These are phyloP conservation scores for Teinopalpus imperialis DNA, from an alignment of 2,888 invertebrate genomes.

Conservation along the genomic window DNA sequence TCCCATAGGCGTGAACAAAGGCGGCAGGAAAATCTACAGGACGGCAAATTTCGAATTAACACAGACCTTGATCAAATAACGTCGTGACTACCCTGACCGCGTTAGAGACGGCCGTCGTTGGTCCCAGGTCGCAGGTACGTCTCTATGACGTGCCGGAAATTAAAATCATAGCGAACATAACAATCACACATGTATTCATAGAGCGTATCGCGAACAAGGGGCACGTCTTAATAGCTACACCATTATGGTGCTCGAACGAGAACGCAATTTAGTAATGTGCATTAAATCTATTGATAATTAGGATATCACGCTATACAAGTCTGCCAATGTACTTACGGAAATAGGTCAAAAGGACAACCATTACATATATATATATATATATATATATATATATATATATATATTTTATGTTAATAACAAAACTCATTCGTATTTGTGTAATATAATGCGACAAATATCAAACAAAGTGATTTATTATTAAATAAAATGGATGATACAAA, in stretches of 20 bases:
- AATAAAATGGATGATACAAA: too few species aligned
- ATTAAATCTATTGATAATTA: slow-evolving; percentile 44
- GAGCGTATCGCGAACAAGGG: slow-evolving; percentile 42
- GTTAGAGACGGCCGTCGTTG: slow-evolving; percentile 60
- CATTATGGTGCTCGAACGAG: slow-evolving; percentile 38
- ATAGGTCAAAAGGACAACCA: slow-evolving; percentile 48
- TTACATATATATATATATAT: too few species aligned
- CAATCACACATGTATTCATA: slow-evolving; percentile 52
- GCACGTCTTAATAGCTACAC: slow-evolving; percentile 40
- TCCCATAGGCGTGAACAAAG: slow-evolving; percentile 60
- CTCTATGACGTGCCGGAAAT: slow-evolving; percentile 49
- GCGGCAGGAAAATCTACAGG: slow-evolving; percentile 48
- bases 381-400: too few species aligned
- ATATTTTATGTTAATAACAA: too few species aligned
- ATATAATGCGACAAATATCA: too few species aligned
- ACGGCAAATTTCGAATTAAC: slow-evolving; percentile 45
- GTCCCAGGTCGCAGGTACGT: slow-evolving; percentile 44
- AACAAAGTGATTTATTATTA: too few species aligned
- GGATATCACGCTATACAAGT: slow-evolving; percentile 28
- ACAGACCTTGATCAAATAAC: slow-evolving; percentile 33
- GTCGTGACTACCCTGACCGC: slow-evolving; percentile 57
- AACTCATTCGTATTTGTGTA: too few species aligned
- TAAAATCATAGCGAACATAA: slow-evolving; percentile 53
- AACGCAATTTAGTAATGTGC: slow-evolving; percentile 38
- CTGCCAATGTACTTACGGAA: slow-evolving; percentile 47